Conservation (phyloP, 2,113 vertebrate genomes). For the Nanger granti region DNA sequence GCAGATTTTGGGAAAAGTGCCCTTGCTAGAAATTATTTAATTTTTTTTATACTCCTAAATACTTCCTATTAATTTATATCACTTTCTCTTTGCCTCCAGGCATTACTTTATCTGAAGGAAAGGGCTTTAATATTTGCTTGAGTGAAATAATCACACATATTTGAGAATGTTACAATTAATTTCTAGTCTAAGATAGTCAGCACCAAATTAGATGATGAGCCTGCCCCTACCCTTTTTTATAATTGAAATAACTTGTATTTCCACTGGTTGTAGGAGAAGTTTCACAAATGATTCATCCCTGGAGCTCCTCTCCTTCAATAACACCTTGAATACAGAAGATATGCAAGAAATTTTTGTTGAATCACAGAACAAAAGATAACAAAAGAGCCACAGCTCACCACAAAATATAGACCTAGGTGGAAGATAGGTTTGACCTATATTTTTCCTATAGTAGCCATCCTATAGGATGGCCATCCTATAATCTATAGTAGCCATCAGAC, state of each 20-base stretch:
- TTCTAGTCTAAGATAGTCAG: conserved; percentile 37
- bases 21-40: neutral
- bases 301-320: neutral
- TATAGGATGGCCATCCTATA: too few relatives aligned
- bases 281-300: neutral
- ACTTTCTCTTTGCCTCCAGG: conserved; percentile 31
- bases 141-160: conserved; percentile 39
- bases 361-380: neutral
- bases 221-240: neutral
- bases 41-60: neutral
- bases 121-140: conserved; percentile 44
- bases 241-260: neutral
- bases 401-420: neutral
- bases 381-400: neutral
- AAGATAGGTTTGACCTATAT: neutral
- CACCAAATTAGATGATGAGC: conserved; percentile 29
- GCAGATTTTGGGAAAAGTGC: neutral
- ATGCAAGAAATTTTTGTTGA: neutral
- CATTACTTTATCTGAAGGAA: conserved; percentile 44
- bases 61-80: neutral
- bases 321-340: neutral
- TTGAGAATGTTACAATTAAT: conserved; percentile 63
- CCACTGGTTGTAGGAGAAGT: neutral
- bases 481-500: neutral
- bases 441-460: too few relatives aligned